Evolutionary conservation across 1,140 invertebrate species (phyloP).

Genomic region (Globodera rostochiensis): DNA sequence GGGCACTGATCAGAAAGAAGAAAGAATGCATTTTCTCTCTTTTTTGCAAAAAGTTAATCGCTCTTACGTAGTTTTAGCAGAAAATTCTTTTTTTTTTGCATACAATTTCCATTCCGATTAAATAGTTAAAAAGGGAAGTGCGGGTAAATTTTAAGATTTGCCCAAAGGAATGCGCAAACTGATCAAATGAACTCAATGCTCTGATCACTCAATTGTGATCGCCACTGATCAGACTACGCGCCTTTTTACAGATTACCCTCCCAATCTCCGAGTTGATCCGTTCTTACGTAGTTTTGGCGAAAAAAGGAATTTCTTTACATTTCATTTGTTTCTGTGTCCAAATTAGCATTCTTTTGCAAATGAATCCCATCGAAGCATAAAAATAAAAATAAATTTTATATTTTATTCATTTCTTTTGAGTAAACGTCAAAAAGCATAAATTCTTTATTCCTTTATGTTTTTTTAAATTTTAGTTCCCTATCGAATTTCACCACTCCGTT

Average conservation of each 20-base stretch:
- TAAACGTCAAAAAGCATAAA: too few species aligned
- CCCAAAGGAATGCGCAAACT: neutral
- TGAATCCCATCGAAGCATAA: neutral
- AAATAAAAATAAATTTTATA: neutral
- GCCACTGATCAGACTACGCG: neutral
- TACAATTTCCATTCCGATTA: neutral
- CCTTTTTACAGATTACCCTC: neutral
- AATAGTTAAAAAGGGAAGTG: neutral
- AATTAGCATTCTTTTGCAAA: neutral
- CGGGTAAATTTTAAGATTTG: neutral
- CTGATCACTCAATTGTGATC: neutral
- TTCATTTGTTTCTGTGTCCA: neutral
- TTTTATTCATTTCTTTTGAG: too few species aligned
- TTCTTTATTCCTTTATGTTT: too few species aligned
- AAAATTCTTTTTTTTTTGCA: neutral
- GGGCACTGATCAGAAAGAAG: neutral
- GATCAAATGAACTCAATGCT: neutral
- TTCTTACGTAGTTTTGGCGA: neutral
- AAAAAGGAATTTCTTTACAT: neutral
- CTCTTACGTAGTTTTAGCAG: neutral
- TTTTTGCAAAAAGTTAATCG: too few species aligned
- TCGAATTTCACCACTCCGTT: too few species aligned
- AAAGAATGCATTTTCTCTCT: neutral
- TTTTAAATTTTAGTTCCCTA: too few species aligned
- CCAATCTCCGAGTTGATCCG: neutral